Evolutionary conservation across 2,797 vertebrate genomes (phyloP), one percentile per base, ranked within the genome.

Genomic region (Ataeniobius toweri): DNA sequence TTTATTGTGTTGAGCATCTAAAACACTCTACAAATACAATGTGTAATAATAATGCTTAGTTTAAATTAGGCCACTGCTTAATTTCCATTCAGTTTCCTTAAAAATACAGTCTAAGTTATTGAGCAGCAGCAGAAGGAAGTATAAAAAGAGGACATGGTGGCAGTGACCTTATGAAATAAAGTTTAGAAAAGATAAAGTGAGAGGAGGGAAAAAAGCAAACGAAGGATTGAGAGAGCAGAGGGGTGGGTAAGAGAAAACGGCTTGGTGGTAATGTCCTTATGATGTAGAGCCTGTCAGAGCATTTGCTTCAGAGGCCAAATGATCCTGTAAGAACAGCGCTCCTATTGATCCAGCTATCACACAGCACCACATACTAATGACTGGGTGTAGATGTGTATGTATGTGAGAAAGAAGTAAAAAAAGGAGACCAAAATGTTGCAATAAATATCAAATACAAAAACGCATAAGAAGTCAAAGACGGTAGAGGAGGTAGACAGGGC

Each of bases 241-340:
- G 51, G 76, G 28, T 16, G 59, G 39, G 53, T 24, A 55, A 73
- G 69, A 73, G 76, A 72, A 79, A 71, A 73, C 22, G 20, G 59
- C 75, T 31, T 80, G 81, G 88, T 95, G 94, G 94, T 95, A 93
- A 95, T 92, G 89, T 89, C 82, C 89, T 91, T 86, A 94, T 93
- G 93, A 93, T 93, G 84, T 90, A 92, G 89, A 88, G 84, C 78
- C 88, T 93, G 92, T 92, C 92, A 93, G 88, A 83, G 83, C 81
- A 86, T 93, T 89, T 86, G 91, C 91, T 93, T 90, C 88, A 87
- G 85, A 91, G 85, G 87, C 85, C 91, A 93, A 93, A 92, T 92
- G 91, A 93, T 93, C 91, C 92, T 92, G 91, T 94, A 94, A 91
- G 91, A 93, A 91, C 91, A 92, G 86, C 81, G 88, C 82, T 76